Evolutionary conservation across 2,797 vertebrate species (phyloP).

Genomic region (Spatula clypeata): DNA sequence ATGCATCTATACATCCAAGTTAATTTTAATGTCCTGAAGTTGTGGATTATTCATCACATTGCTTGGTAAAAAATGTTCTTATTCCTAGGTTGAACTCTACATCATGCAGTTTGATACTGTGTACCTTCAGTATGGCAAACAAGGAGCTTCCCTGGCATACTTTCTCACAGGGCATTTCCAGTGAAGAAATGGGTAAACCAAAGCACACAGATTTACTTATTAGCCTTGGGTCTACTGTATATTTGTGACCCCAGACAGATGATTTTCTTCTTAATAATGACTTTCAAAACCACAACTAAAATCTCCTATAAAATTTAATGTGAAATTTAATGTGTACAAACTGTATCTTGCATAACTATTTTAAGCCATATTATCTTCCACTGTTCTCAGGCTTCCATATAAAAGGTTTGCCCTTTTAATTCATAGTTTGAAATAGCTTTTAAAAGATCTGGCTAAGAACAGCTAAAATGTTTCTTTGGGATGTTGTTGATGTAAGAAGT

Average conservation of each 20-base stretch:
- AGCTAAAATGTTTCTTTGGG: background rate
- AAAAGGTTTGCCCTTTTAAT: background rate
- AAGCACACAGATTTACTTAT: background rate
- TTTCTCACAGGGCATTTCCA: background rate
- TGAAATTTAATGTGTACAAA: background rate
- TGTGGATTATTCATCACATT: background rate
- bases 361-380: background rate
- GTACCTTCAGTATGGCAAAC: background rate
- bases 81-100: background rate
- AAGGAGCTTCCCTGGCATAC: background rate
- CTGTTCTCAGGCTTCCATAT: background rate
- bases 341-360: background rate
- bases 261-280: background rate
- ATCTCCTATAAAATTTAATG: background rate
- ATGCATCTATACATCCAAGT: background rate
- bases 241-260: background rate
- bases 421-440: background rate
- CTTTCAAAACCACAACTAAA: background rate
- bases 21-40: background rate
- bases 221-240: background rate
- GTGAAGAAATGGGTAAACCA: background rate
- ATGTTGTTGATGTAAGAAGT: background rate
- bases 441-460: background rate
- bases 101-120: fast-evolving
- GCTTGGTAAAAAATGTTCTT: background rate